Evolutionary conservation across 1,140 invertebrate genomes (phyloP).

Genomic region (Lordiphosa mommai): DNA sequence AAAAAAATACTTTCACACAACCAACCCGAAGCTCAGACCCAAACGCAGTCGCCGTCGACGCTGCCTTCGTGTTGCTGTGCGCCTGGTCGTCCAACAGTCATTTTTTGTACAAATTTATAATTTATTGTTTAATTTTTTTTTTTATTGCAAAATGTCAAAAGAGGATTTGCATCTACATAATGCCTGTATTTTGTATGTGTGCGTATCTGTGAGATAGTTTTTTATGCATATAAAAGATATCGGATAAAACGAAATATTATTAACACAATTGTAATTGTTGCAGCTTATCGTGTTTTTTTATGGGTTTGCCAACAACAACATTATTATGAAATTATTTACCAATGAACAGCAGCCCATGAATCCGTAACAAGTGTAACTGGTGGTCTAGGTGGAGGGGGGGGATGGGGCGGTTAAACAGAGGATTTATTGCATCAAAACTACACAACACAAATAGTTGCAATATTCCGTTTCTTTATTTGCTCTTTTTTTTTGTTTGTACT

Average conservation of each 20-base stretch:
- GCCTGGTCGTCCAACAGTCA: constrained; percentile 67
- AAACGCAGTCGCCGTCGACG: constrained; percentile 4
- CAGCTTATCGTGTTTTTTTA: constrained; percentile 67
- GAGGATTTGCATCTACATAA: not conserved
- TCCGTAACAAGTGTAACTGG: constrained; percentile 56
- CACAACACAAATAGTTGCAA: constrained; percentile 72
- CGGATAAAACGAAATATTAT: constrained; percentile 52
- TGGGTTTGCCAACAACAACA: constrained; percentile 65
- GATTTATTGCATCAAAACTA: constrained; percentile 50
- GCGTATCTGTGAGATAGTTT: not conserved
- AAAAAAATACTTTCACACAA: constrained; percentile 57
- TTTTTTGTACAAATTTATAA: constrained; percentile 79
- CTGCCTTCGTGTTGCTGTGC: constrained; percentile 38
- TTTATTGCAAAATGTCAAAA: constrained; percentile 70
- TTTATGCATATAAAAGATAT: constrained; percentile 1
- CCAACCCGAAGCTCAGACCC: constrained; percentile 27
- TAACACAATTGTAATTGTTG: constrained; percentile 73
- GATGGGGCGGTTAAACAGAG: not conserved
- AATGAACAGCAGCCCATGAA: constrained; percentile 75
- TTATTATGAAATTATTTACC: constrained; percentile 78
- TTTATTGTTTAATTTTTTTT: constrained; percentile 75
- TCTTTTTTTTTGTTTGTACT: constrained; percentile 28
- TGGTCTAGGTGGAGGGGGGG: constrained; percentile 1
- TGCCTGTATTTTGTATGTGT: not conserved
- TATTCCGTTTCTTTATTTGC: constrained; percentile 47